phyloP scores from a whole-genome alignment of 1,140 invertebrate species.

The Orius insidiosus region DNA sequence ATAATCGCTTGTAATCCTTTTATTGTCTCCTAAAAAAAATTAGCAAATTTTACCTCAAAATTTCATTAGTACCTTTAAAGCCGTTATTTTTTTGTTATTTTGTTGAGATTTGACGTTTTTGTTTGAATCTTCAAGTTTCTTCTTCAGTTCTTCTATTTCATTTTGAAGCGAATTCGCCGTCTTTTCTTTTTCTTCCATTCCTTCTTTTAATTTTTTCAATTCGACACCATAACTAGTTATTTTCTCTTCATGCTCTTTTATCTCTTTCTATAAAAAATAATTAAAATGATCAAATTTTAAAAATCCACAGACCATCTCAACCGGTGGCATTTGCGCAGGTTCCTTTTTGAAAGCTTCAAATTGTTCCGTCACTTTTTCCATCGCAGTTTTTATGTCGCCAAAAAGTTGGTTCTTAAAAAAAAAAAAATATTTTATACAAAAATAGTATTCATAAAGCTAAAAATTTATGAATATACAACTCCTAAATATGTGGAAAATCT shows the following conservation, averaged over 20 bases:
- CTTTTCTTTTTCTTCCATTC: constrained; percentile 9
- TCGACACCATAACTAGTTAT: constrained; percentile 9
- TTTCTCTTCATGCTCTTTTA: constrained; percentile 13
- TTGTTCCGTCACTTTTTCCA: constrained; percentile 10
- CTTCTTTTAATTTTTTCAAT: constrained; percentile 10
- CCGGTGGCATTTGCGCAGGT: constrained; percentile 1
- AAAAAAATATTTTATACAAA: constrained; percentile 1
- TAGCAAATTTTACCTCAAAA: neutral
- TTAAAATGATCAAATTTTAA: too few relatives aligned
- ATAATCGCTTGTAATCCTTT: constrained; percentile 33
- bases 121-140: constrained; percentile 2
- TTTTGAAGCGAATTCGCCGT: constrained; percentile 1
- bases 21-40: constrained; percentile 23
- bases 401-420: constrained; percentile 12
- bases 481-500: neutral
- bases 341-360: constrained; percentile 4
- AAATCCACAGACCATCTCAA: neutral
- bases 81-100: neutral
- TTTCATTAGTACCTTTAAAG: constrained; percentile 4
- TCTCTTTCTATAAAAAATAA: neutral
- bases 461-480: too few relatives aligned
- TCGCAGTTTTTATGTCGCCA: constrained; percentile 4
- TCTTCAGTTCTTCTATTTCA: constrained; percentile 6
- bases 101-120: neutral
- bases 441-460: too few relatives aligned